Conservation (phyloP, 2,888 invertebrate genomes). For the Orgyia antiqua region DNA sequence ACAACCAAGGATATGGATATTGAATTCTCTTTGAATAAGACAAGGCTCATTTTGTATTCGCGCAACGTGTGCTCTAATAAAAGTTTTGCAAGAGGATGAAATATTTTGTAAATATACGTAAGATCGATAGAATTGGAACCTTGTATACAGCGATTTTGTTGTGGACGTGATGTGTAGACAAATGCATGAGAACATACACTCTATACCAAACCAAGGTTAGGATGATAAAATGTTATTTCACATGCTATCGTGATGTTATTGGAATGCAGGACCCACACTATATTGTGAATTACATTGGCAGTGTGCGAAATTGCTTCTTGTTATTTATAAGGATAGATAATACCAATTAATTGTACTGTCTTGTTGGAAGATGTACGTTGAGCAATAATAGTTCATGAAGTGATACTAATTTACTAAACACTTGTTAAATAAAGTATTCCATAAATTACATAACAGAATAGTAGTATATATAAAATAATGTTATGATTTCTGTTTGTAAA, state of each 20-base stretch:
- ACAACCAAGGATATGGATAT: slow-evolving; percentile 25
- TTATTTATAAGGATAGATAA: not conserved
- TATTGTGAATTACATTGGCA: not conserved
- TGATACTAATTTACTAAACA: too few relatives aligned
- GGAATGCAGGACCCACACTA: not conserved
- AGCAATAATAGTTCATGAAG: too few relatives aligned
- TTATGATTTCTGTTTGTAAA: too few relatives aligned
- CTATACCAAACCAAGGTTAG: slow-evolving; percentile 6
- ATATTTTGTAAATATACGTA: slow-evolving; percentile 32
- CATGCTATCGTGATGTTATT: slow-evolving; percentile 10
- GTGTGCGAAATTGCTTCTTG: not conserved
- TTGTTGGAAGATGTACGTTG: too few relatives aligned
- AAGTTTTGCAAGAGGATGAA: slow-evolving; percentile 35
- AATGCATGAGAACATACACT: slow-evolving; percentile 6
- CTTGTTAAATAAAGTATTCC: too few relatives aligned
- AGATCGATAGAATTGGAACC: slow-evolving; percentile 23
- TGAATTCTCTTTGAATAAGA: slow-evolving; percentile 29
- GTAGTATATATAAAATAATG: too few relatives aligned
- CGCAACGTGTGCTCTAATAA: slow-evolving; percentile 34
- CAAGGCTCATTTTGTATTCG: slow-evolving; percentile 33
- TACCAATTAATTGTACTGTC: too few relatives aligned
- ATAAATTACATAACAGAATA: too few relatives aligned
- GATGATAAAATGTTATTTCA: slow-evolving; percentile 12
- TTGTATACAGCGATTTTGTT: slow-evolving; percentile 17
- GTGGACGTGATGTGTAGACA: slow-evolving; percentile 22